Evolutionary conservation across 2,888 invertebrate genomes (phyloP), one percentile per base, ranked within the genome.

Genomic region (Machimus rusticus): DNA sequence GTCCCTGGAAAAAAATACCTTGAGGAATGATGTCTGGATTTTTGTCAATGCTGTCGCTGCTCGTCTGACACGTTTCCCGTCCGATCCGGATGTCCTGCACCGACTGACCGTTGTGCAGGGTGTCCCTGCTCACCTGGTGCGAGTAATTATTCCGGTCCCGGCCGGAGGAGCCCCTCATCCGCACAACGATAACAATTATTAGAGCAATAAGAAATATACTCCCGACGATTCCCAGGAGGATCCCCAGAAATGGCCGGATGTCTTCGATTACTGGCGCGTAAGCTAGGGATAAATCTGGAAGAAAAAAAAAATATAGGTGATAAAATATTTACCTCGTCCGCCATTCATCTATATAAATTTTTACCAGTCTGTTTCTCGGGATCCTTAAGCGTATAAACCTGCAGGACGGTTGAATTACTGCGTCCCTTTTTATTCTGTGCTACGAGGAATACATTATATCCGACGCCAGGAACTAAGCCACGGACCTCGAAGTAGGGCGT

Each of bases 341-440:
- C 16, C 43, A 46, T 66, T 66, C 46, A 76, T 55, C 19, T 37
- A 76, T 51, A 19, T 43, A 79, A 51, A 51, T 51, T 90, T 90
- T 91, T 90, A 95, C 95, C 95, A 91, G 95, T 95, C 91, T 95
- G 95, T 91, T 95, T 95, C 91, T 96, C 96, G 31, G 96, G 95
- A 88, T 95, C 94, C 92, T 95, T 96, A 78, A 96, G 92, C 1
- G 96, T 96, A 90, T 94, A 95, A n/a, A 95, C 95, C 90, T 95
- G 94, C 86, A 96, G 92, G 76, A 94, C 93, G 81, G 94, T 94
- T 76, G 94, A 94, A 89, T 95, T 94, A 92, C 96, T 96, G 86
- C 94, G 94, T 74, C 96, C 96, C 91, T 96, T 96, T 90, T 93
- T 94, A 92, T 96, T 96, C 91, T 95, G 94, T 74, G 96, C 95